These are phyloP conservation scores for Tympanuchus pallidicinctus DNA, from an alignment of 2,113 vertebrate genomes.

Conservation along the genomic window DNA sequence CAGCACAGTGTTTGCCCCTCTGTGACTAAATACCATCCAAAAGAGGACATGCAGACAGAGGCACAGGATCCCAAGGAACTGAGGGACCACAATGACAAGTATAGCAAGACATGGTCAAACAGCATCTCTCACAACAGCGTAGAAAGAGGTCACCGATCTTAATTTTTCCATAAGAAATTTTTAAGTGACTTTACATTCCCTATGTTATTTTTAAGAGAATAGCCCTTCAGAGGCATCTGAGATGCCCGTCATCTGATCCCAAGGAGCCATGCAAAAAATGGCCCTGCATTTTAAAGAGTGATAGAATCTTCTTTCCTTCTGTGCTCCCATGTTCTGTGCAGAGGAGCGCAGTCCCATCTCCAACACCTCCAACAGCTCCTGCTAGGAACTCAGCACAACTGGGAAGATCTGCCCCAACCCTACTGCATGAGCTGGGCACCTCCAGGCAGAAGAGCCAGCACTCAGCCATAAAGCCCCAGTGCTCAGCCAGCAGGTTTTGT, in stretches of 20 bases:
- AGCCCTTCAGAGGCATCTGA: neutral
- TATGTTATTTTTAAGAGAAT: neutral
- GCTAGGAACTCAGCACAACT: neutral
- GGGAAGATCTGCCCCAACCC: neutral
- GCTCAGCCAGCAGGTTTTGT: neutral
- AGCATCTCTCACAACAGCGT: neutral
- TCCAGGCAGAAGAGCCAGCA: neutral
- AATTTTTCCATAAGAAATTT: neutral
- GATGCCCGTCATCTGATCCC: neutral
- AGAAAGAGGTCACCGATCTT: neutral
- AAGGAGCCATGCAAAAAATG: neutral
- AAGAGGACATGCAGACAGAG: neutral
- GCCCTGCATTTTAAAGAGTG: neutral
- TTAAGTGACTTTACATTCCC: neutral
- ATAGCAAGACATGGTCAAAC: neutral
- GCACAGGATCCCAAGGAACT: neutral
- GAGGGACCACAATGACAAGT: fast-evolving
- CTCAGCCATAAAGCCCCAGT: neutral
- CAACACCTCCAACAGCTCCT: neutral
- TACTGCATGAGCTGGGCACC: neutral
- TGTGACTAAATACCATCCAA: neutral
- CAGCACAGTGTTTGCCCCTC: neutral
- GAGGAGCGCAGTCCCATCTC: neutral
- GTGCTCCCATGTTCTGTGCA: neutral
- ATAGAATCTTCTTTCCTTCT: neutral